These are phyloP conservation scores for Falco cherrug DNA, from an alignment of 2,797 vertebrate species.

Conservation along the genomic window DNA sequence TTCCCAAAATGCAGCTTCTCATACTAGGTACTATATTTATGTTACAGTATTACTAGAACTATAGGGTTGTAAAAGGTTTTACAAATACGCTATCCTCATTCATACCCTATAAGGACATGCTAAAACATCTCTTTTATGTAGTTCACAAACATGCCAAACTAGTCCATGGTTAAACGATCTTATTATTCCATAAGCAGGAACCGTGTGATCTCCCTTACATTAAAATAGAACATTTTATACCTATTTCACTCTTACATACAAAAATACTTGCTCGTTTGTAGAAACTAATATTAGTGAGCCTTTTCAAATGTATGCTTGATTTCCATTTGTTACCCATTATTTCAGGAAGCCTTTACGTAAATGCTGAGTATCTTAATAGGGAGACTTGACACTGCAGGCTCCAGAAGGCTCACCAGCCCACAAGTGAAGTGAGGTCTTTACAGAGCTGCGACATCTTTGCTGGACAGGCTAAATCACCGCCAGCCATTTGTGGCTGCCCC, in stretches of 20 bases:
- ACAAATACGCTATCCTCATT: background rate
- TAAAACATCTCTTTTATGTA: background rate
- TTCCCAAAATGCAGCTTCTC: background rate
- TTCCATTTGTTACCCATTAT: background rate
- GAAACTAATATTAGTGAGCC: background rate
- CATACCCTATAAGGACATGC: background rate
- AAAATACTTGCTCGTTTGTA: background rate
- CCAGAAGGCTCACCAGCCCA: background rate
- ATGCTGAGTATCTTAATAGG: background rate
- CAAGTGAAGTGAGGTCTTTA: background rate
- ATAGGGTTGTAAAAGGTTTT: background rate
- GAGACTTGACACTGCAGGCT: background rate
- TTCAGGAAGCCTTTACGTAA: background rate
- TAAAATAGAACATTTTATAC: background rate
- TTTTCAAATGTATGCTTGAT: background rate
- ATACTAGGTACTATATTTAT: background rate
- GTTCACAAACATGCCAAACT: background rate
- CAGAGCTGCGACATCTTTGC: rapidly evolving
- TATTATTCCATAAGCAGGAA: background rate
- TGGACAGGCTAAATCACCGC: background rate
- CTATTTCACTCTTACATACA: background rate
- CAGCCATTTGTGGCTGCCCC: rapidly evolving
- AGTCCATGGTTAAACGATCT: background rate
- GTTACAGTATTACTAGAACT: background rate
- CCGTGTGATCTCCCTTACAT: background rate